Evolutionary conservation across 2,113 vertebrate species (phyloP).

Genomic region (Oophaga pumilio): DNA sequence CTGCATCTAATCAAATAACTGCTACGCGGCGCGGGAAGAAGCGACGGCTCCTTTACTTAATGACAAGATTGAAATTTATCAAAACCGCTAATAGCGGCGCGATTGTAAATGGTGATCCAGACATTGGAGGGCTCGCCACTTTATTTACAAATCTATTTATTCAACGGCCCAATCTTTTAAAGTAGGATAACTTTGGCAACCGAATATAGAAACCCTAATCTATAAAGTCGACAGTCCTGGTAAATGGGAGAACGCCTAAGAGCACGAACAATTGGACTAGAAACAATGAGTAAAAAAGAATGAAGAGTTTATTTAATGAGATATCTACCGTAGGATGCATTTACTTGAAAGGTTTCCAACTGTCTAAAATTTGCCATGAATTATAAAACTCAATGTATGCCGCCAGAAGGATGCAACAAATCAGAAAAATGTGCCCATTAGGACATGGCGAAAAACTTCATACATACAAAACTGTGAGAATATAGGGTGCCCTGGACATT

Average conservation of each 20-base stretch:
- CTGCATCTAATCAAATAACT: constrained; percentile 62
- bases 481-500: neutral
- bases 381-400: neutral
- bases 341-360: neutral
- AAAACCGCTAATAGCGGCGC: constrained; percentile 27
- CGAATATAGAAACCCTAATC: neutral
- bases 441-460: neutral
- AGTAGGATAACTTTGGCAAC: neutral
- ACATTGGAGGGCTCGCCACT: neutral
- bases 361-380: neutral
- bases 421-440: neutral
- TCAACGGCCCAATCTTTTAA: neutral
- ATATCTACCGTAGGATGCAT: neutral
- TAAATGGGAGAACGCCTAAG: neutral
- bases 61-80: constrained; percentile 52
- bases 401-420: neutral
- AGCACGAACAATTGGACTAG: neutral
- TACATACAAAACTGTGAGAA: neutral
- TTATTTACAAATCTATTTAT: constrained; percentile 45
- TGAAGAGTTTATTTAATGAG: neutral
- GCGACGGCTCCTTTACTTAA: constrained; percentile 46
- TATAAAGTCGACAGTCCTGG: neutral
- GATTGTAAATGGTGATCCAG: constrained; percentile 21
- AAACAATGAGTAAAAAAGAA: neutral
- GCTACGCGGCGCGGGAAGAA: constrained; percentile 50